Percentiles rank a stretch among this genome's conserved stretches.
Evolutionary conservation across 2,113 vertebrate genomes (phyloP).

Genomic region (Pavo muticus): DNA sequence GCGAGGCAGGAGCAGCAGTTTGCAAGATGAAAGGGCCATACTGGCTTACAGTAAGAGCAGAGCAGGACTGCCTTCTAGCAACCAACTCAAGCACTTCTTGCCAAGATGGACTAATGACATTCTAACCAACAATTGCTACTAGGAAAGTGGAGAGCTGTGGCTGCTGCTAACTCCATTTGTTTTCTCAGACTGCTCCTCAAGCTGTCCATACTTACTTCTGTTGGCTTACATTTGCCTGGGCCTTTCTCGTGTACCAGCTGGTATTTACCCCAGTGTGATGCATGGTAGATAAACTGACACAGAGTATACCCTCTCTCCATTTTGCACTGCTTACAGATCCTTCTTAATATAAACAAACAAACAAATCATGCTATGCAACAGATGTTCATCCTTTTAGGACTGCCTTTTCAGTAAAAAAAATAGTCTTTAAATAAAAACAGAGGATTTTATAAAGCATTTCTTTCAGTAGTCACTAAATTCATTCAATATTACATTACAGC

Average conservation of each 20-base stretch:
- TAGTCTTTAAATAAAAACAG: neutral
- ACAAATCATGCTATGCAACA: slow-evolving; percentile 19
- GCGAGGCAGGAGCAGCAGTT: neutral
- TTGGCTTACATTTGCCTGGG: slow-evolving; percentile 30
- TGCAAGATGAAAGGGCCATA: neutral
- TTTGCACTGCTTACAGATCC: slow-evolving; percentile 42
- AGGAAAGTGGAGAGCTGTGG: neutral
- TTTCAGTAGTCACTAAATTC: neutral
- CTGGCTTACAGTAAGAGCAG: neutral
- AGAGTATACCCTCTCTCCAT: slow-evolving; percentile 32
- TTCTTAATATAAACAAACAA: slow-evolving; percentile 39
- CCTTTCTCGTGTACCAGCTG: slow-evolving; percentile 61
- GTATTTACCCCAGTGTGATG: slow-evolving; percentile 52
- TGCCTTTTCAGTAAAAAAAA: neutral
- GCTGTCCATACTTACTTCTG: slow-evolving; percentile 24
- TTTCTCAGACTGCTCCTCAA: slow-evolving; percentile 54
- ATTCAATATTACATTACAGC: neutral
- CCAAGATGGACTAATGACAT: neutral
- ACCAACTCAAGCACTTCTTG: neutral
- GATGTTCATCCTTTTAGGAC: neutral
- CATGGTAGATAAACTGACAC: slow-evolving; percentile 35
- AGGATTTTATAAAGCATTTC: neutral
- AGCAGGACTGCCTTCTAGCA: neutral
- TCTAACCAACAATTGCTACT: neutral
- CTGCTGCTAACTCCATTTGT: neutral